phyloP scores from a whole-genome alignment of 2,888 invertebrate genomes.

The Congeria kusceri region DNA sequence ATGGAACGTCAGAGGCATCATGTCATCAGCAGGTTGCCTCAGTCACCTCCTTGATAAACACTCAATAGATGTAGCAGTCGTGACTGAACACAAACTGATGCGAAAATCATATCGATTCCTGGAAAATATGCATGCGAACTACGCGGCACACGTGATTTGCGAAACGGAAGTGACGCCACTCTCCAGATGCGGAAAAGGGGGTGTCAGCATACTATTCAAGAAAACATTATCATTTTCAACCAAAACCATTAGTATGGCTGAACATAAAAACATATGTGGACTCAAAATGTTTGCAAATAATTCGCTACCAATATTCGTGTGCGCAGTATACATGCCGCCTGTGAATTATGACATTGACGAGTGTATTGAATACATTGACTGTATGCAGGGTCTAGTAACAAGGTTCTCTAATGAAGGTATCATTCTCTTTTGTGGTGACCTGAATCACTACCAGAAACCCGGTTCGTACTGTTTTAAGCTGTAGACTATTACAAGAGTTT shows the following conservation, averaged over 20 bases:
- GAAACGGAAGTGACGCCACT: background rate
- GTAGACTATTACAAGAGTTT: too few species aligned
- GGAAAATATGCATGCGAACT: slow-evolving; percentile 7
- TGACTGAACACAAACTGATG: slow-evolving; percentile 16
- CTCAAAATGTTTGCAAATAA: too few species aligned
- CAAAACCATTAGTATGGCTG: background rate
- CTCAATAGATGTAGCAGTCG: slow-evolving; percentile 2
- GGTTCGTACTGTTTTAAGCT: too few species aligned
- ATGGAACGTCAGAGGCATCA: too few species aligned
- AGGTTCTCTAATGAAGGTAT: too few species aligned
- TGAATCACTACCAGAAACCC: too few species aligned
- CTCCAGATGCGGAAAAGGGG: slow-evolving; percentile 10
- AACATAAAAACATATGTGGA: background rate
- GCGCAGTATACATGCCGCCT: too few species aligned
- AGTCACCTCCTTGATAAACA: slow-evolving; percentile 17
- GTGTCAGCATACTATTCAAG: slow-evolving; percentile 12
- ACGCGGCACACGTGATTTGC: background rate
- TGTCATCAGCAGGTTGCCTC: slow-evolving; percentile 5
- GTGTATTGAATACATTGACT: too few species aligned
- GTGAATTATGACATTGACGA: too few species aligned
- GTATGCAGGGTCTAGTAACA: too few species aligned
- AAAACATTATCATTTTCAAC: background rate
- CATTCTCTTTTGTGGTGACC: too few species aligned
- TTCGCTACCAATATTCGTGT: too few species aligned
- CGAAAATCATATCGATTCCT: background rate